Evolutionary conservation across 2,888 invertebrate species (phyloP), one percentile per base, ranked within the genome.

Genomic region (Patella depressa): DNA sequence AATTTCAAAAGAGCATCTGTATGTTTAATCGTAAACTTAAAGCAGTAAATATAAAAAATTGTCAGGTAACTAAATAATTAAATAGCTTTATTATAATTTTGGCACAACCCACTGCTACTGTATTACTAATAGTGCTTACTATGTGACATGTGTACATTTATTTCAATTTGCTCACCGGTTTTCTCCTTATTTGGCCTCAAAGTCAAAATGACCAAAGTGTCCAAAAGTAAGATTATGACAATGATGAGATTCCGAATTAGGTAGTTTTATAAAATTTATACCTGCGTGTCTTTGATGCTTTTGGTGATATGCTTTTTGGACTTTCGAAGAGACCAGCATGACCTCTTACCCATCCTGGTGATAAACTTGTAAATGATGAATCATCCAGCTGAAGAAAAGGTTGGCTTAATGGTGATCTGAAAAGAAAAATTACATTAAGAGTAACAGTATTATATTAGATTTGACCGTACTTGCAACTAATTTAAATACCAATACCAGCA

Each of bases 251-350:
- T 24, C 24, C 24, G 1, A 24, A 24, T 24, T 24, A 24, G 0
- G 24, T 24, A 24, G 24, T 24, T 24, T 24, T 24, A 24, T 24
- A 24, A 24, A 45, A 45, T 9, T 45, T 45, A 45, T 45, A 45
- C 45, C 45, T 45, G 19, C 65, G 11, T 9, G 65, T 19, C 24
- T 65, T 65, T 24, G 65, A 3, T 14, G 65, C 19, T 65, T 65
- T 65, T 65, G 65, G 65, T 24, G 65, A 65, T 65, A 11, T 12
- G 14, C 9, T 65, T 65, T 65, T 65, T 12, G 65, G 65, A 65
- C 65, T 65, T 65, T 65, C 65, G 24, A 65, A 65, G 19, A 65
- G 24, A 65, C 65, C 24, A 19, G 19, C 65, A 65, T 65, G 65
- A 4, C 65, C 65, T 24, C 65, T 65, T 24, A 65, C 65, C 65